These are phyloP conservation scores for Molossus alvarezi DNA, from an alignment of 2,797 vertebrate species.

Conservation along the genomic window DNA sequence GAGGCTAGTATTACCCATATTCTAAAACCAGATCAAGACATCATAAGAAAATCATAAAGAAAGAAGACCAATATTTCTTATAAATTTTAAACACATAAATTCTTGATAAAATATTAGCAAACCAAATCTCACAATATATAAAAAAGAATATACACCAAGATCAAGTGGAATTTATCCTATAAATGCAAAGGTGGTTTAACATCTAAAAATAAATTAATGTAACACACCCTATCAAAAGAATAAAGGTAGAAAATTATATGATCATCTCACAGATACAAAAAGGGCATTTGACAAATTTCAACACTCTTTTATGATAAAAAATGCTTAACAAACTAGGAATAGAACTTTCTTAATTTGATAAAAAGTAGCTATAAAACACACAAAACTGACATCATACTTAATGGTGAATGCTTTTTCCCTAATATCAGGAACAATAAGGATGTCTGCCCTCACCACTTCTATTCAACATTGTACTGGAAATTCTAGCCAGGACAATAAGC, in stretches of 20 bases:
- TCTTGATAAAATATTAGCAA: background rate
- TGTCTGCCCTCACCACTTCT: background rate
- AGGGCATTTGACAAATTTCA: background rate
- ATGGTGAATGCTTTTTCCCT: background rate
- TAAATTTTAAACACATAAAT: background rate
- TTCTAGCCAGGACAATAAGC: background rate
- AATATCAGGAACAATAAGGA: background rate
- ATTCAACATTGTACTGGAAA: background rate
- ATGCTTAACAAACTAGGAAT: background rate
- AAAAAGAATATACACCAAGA: background rate
- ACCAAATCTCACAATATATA: conserved; percentile 24
- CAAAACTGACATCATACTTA: conserved; percentile 12
- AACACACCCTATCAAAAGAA: background rate
- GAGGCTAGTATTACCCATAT: background rate
- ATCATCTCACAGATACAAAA: background rate
- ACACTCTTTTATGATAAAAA: background rate
- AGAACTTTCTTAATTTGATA: background rate
- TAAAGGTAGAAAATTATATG: conserved; percentile 12
- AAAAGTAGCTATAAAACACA: background rate
- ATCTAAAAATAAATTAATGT: conserved; percentile 16
- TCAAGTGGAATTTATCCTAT: background rate
- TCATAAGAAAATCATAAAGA: conserved; percentile 8
- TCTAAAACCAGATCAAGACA: background rate
- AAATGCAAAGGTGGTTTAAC: background rate
- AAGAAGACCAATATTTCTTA: background rate